Base-by-base conservation (phyloP, 2,797 vertebrate species). In the Darevskia nairensis region DNA sequence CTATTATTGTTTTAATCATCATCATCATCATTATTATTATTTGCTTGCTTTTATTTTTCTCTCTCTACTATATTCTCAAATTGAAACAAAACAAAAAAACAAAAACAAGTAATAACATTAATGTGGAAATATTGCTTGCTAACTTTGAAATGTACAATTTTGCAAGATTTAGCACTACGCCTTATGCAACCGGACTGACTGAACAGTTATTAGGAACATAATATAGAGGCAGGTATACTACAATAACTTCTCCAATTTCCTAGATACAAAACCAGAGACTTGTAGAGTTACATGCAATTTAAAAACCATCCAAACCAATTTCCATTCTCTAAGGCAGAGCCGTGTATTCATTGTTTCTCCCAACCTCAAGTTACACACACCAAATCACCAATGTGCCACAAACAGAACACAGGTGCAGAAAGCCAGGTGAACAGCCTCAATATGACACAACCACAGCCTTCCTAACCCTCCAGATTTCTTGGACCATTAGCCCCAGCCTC, bases 81-180 rank as follows among this genome's bases (percentile, higher is more conserved):
- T 4, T 4, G 15, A 55, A 55, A 55, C 50, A 15, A 55, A 55
- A 50, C 11, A 29, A n/a, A 69, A 3, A 69, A 27, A 3, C 8
- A 69, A 69, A 69, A 29, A 27, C 2, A 3, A 79, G 27, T 35
- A 66, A 69, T n/a, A n/a, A n/a, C 1, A 17, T 50, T 68, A 78
- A 86, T n/a, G 41, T 68, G 50, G 6, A 44, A 44, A 44, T n/a
- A 41, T 66, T 17, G 0, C 68, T 92, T 71, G 46, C 32, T 89
- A 90, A 92, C 88, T 93, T 86, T 81, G 92, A 90, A 88, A 32
- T 35, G 2, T 79, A 32, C 23, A 64, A 17, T 32, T 35, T 27
- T 85, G 0, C 61, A 86, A 66, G 6, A 77, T 68, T 59, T 91
- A 94, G 79, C 35, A 74, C n/a, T 87, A 61, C 41, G 69, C 55